Base-by-base conservation (phyloP, 1,140 invertebrate species). In the Cecropterus lyciades region DNA sequence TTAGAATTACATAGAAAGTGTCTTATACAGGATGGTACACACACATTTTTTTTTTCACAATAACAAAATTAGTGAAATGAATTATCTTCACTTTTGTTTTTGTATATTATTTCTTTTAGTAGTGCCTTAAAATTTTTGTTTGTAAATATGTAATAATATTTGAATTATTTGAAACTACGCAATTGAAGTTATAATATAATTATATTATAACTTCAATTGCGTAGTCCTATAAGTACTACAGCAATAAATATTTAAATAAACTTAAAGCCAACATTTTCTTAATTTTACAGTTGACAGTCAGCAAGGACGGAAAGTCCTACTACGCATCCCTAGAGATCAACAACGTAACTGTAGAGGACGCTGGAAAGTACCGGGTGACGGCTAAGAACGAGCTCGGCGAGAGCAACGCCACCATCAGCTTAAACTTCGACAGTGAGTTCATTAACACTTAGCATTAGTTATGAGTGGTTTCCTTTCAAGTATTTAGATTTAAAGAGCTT, bases 351-450 rank as follows among this genome's bases (percentile, higher is more conserved):
- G 97, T 98, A 81, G 97, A 98, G 94, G 98, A 99, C 95, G 98
- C 98, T 93, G 98, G 98, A 79, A 99, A 99, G 94, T 99, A 99
- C 92, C 97, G 98, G 94, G 97, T 98, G 77, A 98, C 97, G 73
- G 98, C 98, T 76, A 98, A 98, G 92, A 99, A 99, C 93, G 97
- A 98, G 92, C 95, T 99, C 72, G 98, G 98, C 85, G 98, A 99
- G 93, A 98, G 97, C 84, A 98, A 98, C 91, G 98, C 98, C 37
- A 98, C 97, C 37, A 99, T 99, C 91, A 98, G 97, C 91, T 95
- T 99, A 57, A 99, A 99, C 93, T 99, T 99, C 94, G 98, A 99
- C 95, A 98, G 98, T 98, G 95, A 98, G 97, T 97, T 81, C 13
- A 59, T 57, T 45, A 3, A 7, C 13, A 43, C 2, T 24, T 57